phyloP scores from a whole-genome alignment of 2,797 vertebrate genomes.

The Alfaro cultratus region DNA sequence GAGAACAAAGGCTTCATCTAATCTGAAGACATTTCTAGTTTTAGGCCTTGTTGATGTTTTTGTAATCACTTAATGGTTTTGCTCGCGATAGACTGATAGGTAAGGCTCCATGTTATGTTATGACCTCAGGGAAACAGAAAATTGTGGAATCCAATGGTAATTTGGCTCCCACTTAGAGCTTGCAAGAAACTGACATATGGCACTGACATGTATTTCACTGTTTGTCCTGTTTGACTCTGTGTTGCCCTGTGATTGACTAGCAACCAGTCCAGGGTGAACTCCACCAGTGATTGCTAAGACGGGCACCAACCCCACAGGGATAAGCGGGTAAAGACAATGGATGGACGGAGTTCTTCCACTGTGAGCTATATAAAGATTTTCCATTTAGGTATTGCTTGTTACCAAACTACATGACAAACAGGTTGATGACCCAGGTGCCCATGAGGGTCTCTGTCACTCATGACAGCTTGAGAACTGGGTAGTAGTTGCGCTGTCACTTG shows the following conservation, averaged over 20 bases:
- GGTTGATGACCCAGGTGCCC: slow-evolving; percentile 56
- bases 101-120: neutral
- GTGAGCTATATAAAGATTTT: neutral
- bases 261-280: neutral
- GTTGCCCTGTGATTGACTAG: neutral
- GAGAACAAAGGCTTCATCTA: neutral
- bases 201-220: neutral
- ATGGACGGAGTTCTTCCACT: neutral
- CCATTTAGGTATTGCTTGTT: slow-evolving; percentile 32
- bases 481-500: slow-evolving; percentile 50
- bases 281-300: neutral
- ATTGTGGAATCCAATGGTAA: neutral
- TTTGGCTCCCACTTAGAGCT: neutral
- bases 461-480: slow-evolving; percentile 53
- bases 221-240: neutral
- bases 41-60: neutral
- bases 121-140: neutral
- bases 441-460: slow-evolving; percentile 44
- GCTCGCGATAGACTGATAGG: neutral
- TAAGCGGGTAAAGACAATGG: neutral
- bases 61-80: neutral
- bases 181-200: neutral
- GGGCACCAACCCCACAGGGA: neutral
- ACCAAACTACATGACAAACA: slow-evolving; percentile 49
- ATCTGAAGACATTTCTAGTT: neutral